Evolutionary conservation across 92 coral and sea anemone genomes (phyloP).

Genomic region (Epizoanthus ramosus): DNA sequence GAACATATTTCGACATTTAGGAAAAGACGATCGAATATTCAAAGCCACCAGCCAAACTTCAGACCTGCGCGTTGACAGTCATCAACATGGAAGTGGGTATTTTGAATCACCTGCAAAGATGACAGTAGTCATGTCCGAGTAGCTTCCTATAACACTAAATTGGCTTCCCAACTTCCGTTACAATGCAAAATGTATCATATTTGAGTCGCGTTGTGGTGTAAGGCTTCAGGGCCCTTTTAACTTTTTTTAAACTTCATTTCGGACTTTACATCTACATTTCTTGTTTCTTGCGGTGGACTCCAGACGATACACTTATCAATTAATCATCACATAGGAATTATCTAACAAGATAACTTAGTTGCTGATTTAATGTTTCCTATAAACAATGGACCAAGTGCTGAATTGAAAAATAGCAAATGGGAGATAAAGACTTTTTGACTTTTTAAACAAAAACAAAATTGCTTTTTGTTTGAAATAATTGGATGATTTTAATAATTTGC

Average conservation of each 20-base stretch:
- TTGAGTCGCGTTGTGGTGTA: not conserved
- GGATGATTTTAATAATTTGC: no score
- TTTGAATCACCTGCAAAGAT: conserved; percentile 26
- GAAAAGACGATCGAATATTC: conserved; percentile 11
- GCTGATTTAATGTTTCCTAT: conserved; percentile 55
- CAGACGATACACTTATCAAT: conserved; percentile 58
- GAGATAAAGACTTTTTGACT: not conserved
- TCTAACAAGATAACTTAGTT: conserved; percentile 49
- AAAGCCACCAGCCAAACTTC: conserved; percentile 31
- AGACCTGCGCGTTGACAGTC: conserved; percentile 12
- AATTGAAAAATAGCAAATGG: not conserved
- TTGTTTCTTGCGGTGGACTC: conserved; percentile 13
- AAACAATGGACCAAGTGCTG: conserved; percentile 34
- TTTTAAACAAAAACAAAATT: no score
- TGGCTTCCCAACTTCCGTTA: conserved; percentile 33
- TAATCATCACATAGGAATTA: conserved; percentile 53
- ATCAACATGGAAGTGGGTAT: conserved; percentile 7
- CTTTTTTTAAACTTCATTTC: not conserved
- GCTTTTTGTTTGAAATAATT: no score
- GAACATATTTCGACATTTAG: conserved; percentile 14
- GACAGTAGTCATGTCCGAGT: conserved; percentile 4
- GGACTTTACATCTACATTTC: not conserved
- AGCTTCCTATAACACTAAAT: not conserved
- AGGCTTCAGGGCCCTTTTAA: not conserved
- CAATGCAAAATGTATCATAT: not conserved